These are phyloP conservation scores for Apamea monoglypha DNA, from an alignment of 2,888 invertebrate species.

Conservation along the genomic window DNA sequence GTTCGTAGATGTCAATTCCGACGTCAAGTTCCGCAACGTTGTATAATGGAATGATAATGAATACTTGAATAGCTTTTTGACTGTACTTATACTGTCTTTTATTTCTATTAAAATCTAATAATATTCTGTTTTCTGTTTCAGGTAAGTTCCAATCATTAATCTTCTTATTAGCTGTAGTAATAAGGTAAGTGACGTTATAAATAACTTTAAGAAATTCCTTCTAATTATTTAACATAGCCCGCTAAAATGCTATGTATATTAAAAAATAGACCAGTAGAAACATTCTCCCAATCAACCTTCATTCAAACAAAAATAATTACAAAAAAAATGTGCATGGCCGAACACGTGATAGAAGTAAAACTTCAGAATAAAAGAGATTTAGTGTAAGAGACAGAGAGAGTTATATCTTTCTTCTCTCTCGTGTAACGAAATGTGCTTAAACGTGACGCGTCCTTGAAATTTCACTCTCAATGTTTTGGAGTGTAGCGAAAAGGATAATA, in stretches of 20 bases:
- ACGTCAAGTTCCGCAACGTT: not conserved
- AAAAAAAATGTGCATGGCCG: not conserved
- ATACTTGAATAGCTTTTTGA: not conserved
- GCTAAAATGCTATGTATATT: too few species aligned
- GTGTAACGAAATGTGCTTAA: not conserved
- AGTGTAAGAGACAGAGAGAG: not conserved
- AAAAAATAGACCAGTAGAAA: not conserved
- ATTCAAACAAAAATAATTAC: not conserved
- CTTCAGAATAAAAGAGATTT: not conserved
- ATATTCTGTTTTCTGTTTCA: slow-evolving; percentile 40
- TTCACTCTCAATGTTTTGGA: too few species aligned
- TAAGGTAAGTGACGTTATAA: slow-evolving; percentile 28
- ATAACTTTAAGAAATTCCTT: not conserved
- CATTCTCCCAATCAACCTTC: not conserved
- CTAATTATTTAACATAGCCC: not conserved
- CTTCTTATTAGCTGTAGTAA: slow-evolving; percentile 4
- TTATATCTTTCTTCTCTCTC: not conserved
- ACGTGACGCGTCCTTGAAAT: not conserved
- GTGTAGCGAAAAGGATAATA: too few species aligned
- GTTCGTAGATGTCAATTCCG: slow-evolving; percentile 7
- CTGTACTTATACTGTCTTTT: not conserved
- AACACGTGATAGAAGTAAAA: not conserved
- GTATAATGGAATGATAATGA: slow-evolving; percentile 13
- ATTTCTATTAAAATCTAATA: slow-evolving; percentile 12
- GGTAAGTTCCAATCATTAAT: slow-evolving; percentile 51